Base-by-base conservation (phyloP, 2,113 vertebrate species). In the Oncorhynchus nerka region DNA sequence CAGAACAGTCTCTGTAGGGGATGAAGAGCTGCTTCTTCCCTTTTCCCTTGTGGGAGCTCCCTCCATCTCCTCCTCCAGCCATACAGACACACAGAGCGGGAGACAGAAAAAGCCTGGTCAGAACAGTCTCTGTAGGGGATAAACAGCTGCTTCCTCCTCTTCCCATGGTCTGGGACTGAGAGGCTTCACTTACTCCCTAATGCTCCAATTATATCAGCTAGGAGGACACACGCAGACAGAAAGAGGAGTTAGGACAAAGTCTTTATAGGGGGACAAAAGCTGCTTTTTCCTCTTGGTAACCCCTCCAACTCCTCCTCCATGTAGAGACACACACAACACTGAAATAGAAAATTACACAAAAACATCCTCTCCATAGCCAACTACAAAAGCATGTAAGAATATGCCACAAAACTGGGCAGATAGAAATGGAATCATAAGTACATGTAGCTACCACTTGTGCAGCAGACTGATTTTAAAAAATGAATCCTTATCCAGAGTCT, bases 11-110 rank as follows among this genome's bases (percentile, higher is more conserved):
- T 86, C 97, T 95, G 91, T 99, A 99, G 90, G 97, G 97, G 92
- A 99, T 95, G 89, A 98, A 99, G 85, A 95, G 91, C 92, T 94
- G 95, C 77, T 95, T 96, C 93, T 95, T 97, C 93, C 95, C 97
- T 85, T 81, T 89, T 45, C 79, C 68, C 7, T 73, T 88, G 85
- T 45, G 39, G 39, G 39, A 45, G 39, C 39, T 9, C 39, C 39
- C 71, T 75, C 9, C 3, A 45, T 45, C 39, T 45, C 51, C 16
- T 55, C 16, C 51, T 55, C 0, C 13, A 15, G 51, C 12, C 91
- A 95, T 93, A 24, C 24, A 24, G 24, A 24, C 24, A 24, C 1
- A 24, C 24, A 24, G 24, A 24, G 24, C 24, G 24, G 24, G 24
- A 24, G 24, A 24, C 24, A 24, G 24, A 45, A 1, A 39, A 7